These are phyloP conservation scores for Zele albiditarsus DNA, from an alignment of 2,888 invertebrate species.

Conservation along the genomic window DNA sequence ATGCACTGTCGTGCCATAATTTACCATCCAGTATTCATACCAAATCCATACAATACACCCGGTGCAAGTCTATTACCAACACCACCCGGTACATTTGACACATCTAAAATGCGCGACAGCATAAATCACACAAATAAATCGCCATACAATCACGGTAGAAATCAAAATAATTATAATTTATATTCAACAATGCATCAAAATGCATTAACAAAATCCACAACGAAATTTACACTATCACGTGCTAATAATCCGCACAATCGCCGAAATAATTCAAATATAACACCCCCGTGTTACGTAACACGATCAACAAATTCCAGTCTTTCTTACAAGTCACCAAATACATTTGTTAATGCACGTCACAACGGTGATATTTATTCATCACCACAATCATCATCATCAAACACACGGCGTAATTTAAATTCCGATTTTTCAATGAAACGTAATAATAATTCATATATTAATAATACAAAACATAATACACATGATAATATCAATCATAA, in stretches of 20 bases:
- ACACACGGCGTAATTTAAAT: neutral
- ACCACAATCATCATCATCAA: neutral
- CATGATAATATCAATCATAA: slow-evolving; percentile 36
- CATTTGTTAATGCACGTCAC: neutral
- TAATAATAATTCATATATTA: neutral
- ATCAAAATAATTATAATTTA: slow-evolving; percentile 20
- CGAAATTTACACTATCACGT: neutral
- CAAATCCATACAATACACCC: slow-evolving; percentile 57
- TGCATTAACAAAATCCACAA: neutral
- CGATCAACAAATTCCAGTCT: slow-evolving; percentile 6
- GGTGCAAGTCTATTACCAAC: slow-evolving; percentile 66
- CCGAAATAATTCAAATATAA: neutral
- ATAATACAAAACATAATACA: slow-evolving; percentile 18
- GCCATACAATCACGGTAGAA: slow-evolving; percentile 5
- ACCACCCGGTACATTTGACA: slow-evolving; percentile 49
- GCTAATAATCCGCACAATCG: slow-evolving; percentile 26
- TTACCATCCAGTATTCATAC: slow-evolving; percentile 65
- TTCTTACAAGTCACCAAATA: neutral
- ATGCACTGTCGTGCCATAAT: slow-evolving; percentile 65
- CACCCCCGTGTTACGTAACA: neutral
- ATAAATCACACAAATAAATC: slow-evolving; percentile 12
- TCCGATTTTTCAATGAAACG: slow-evolving; percentile 17
- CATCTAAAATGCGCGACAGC: neutral
- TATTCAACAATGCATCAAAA: slow-evolving; percentile 10
- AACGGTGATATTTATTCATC: slow-evolving; percentile 5